phyloP scores from a whole-genome alignment of 2,797 vertebrate genomes.

The Tauraco hartlaubi region DNA sequence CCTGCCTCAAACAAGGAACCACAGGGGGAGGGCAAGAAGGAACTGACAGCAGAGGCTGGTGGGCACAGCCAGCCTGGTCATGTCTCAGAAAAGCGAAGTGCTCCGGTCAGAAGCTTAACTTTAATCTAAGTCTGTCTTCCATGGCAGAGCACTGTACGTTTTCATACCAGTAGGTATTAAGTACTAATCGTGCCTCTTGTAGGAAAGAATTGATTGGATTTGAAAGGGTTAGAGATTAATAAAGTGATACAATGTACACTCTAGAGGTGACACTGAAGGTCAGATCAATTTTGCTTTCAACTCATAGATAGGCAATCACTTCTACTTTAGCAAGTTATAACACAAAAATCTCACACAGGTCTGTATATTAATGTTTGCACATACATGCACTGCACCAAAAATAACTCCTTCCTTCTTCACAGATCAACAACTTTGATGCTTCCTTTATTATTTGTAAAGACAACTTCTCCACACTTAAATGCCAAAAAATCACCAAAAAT shows the following conservation, averaged over 20 bases:
- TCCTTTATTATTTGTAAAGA: neutral
- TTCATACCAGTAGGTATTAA: constrained; percentile 32
- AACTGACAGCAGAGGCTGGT: neutral
- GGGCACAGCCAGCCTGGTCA: accelerated
- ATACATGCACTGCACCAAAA: neutral
- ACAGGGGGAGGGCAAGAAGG: neutral
- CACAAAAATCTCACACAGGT: neutral
- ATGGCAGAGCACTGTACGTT: neutral
- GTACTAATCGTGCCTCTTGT: constrained; percentile 41
- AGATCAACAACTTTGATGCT: neutral
- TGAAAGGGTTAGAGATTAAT: constrained; percentile 68
- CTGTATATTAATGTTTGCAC: neutral
- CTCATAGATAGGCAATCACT: constrained; percentile 12
- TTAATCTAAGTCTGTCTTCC: neutral
- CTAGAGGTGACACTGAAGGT: constrained; percentile 43
- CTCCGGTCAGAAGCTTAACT: neutral
- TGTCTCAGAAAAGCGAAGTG: neutral
- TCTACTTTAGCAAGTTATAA: neutral
- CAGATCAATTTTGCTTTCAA: constrained; percentile 62
- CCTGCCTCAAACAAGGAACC: neutral
- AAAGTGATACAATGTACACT: constrained; percentile 65
- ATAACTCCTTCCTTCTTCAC: neutral
- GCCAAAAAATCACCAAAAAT: neutral
- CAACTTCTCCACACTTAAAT: neutral
- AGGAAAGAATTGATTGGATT: constrained; percentile 38